Conservation (phyloP, 2,888 invertebrate genomes). For the Lucinisca nassula region DNA sequence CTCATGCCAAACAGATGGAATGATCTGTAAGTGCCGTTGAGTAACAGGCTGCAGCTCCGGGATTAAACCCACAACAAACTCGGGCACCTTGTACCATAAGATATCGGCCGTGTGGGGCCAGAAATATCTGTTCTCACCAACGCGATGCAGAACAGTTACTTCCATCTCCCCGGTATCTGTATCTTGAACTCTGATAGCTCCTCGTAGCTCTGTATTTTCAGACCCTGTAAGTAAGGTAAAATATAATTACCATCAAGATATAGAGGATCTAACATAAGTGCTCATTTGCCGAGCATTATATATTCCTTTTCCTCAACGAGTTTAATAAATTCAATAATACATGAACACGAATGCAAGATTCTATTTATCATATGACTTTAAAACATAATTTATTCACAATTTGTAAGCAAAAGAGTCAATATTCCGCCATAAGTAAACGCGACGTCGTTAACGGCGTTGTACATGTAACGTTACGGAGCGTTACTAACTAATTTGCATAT, state of each 20-base stretch:
- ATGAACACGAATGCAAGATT: no score
- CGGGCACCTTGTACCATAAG: background rate
- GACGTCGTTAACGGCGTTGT: no score
- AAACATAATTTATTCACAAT: no score
- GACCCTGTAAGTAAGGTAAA: background rate
- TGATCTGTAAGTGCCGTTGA: background rate
- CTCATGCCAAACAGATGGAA: background rate
- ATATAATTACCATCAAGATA: background rate
- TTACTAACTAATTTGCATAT: no score
- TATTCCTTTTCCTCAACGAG: no score
- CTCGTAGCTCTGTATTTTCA: background rate
- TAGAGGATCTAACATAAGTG: background rate
- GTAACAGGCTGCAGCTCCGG: background rate
- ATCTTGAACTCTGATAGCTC: background rate
- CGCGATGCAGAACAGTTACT: background rate
- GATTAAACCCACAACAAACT: background rate
- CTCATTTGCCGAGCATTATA: background rate
- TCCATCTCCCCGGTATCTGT: slow-evolving; percentile 42
- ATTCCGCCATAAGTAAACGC: no score
- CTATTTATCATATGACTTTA: no score
- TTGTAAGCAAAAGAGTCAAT: no score
- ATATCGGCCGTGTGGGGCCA: background rate
- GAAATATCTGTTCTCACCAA: background rate
- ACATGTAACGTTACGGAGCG: no score
- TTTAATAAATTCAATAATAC: no score